Percentiles rank a stretch among this genome's conserved stretches.
Evolutionary conservation across 2,113 vertebrate species (phyloP).

Genomic region (Siphamia tubifer): DNA sequence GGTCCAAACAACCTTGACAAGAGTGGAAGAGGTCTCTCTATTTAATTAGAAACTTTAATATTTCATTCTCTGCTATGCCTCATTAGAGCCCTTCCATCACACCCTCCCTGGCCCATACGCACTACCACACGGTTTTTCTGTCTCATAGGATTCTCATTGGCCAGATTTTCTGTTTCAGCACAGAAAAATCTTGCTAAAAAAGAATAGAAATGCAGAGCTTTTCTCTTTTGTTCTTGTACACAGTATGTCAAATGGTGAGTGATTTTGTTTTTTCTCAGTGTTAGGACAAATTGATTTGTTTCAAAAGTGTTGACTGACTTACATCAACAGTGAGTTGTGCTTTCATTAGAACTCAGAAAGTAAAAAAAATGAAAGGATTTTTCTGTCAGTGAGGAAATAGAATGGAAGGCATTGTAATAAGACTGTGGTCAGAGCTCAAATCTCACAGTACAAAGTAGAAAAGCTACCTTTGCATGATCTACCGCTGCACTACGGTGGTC

Average conservation of each 20-base stretch:
- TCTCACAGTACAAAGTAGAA: too few species aligned
- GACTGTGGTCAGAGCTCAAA: too few species aligned
- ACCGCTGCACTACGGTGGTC: background rate
- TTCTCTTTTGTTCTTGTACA: constrained; percentile 1
- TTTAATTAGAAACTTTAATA: constrained; percentile 86
- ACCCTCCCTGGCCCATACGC: constrained; percentile 50
- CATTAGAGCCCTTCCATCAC: constrained; percentile 79
- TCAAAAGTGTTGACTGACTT: constrained; percentile 11
- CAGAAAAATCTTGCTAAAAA: constrained; percentile 11
- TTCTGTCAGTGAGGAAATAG: background rate
- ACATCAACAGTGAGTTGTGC: constrained; percentile 6
- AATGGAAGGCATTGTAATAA: too few species aligned
- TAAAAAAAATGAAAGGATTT: background rate
- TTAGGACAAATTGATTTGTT: constrained; percentile 33
- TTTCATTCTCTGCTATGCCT: constrained; percentile 80
- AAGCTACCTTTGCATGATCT: too few species aligned
- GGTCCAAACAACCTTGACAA: constrained; percentile 82
- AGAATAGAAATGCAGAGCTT: background rate
- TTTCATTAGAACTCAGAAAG: constrained; percentile 9
- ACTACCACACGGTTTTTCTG: constrained; percentile 28
- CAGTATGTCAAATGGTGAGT: constrained; percentile 13
- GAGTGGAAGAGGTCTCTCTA: constrained; percentile 77
- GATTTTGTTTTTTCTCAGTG: constrained; percentile 6
- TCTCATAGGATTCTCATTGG: constrained; percentile 48
- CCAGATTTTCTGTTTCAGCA: constrained; percentile 31